A percentile compares a stretch with the other conserved stretches of the same genome.
These are phyloP conservation scores for Caiman crocodilus DNA, from an alignment of 2,797 vertebrate species.

Conservation along the genomic window DNA sequence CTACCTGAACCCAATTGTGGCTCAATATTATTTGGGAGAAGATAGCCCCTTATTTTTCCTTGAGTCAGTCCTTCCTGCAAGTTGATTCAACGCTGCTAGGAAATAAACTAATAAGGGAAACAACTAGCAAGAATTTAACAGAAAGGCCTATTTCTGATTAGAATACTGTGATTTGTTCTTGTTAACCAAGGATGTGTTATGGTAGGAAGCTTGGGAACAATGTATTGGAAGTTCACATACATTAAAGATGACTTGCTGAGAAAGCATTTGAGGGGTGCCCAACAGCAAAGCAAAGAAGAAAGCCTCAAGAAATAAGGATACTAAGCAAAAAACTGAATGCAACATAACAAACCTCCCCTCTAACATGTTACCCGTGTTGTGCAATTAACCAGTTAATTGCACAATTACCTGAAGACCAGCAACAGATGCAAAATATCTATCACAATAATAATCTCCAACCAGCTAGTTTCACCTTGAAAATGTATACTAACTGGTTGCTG, in stretches of 20 bases:
- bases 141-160: not conserved
- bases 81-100: not conserved
- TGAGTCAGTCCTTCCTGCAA: not conserved
- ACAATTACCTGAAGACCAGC: too few relatives aligned
- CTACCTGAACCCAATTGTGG: not conserved
- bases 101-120: too few relatives aligned
- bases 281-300: not conserved
- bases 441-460: too few relatives aligned
- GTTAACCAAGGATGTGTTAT: not conserved
- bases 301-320: not conserved
- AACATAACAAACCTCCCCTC: not conserved
- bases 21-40: not conserved
- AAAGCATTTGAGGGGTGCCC: not conserved
- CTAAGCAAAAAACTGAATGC: not conserved
- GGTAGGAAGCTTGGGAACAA: not conserved
- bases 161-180: not conserved
- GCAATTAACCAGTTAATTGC: too few relatives aligned
- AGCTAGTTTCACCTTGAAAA: too few relatives aligned
- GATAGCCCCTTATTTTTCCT: not conserved
- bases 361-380: too few relatives aligned
- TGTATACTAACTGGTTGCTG: too few relatives aligned
- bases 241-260: accelerated
- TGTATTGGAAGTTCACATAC: not conserved
- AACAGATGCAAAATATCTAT: too few relatives aligned
- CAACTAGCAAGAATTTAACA: not conserved